phyloP scores from a whole-genome alignment of 2,888 invertebrate species.

The Chrysolina americana region DNA sequence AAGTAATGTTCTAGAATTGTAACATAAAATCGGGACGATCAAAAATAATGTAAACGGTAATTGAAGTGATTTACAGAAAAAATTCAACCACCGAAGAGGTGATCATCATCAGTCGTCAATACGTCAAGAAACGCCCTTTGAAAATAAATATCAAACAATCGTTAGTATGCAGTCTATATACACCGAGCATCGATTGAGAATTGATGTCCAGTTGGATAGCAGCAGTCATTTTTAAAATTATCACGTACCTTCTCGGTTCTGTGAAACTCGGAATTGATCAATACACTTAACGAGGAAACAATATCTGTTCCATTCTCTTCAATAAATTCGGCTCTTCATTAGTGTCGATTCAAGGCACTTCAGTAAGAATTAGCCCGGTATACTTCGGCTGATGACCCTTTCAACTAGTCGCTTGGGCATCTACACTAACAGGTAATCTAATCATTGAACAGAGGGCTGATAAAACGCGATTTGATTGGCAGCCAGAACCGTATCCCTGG shows the following conservation, averaged over 20 bases:
- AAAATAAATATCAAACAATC: too few relatives aligned
- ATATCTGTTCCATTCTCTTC: neutral
- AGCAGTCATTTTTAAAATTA: too few relatives aligned
- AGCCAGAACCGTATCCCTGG: constrained; percentile 49
- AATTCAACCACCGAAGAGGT: too few relatives aligned
- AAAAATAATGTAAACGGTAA: too few relatives aligned
- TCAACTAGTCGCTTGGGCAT: constrained; percentile 31
- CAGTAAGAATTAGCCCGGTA: neutral
- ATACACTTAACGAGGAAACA: neutral
- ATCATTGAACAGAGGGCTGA: constrained; percentile 51
- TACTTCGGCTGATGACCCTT: neutral
- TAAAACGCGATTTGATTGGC: constrained; percentile 55
- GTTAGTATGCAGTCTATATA: too few relatives aligned
- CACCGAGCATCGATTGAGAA: too few relatives aligned
- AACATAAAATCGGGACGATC: too few relatives aligned
- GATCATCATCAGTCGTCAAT: too few relatives aligned
- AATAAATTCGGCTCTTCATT: neutral
- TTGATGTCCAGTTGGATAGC: too few relatives aligned
- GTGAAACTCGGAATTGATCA: neutral
- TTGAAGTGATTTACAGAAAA: too few relatives aligned
- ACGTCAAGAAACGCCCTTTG: too few relatives aligned
- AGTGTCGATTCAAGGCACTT: neutral
- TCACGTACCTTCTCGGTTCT: neutral
- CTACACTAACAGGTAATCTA: constrained; percentile 50
- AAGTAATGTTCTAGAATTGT: too few relatives aligned